Base-by-base conservation (phyloP, 92 coral and sea anemone genomes). In the Montipora capitata region DNA sequence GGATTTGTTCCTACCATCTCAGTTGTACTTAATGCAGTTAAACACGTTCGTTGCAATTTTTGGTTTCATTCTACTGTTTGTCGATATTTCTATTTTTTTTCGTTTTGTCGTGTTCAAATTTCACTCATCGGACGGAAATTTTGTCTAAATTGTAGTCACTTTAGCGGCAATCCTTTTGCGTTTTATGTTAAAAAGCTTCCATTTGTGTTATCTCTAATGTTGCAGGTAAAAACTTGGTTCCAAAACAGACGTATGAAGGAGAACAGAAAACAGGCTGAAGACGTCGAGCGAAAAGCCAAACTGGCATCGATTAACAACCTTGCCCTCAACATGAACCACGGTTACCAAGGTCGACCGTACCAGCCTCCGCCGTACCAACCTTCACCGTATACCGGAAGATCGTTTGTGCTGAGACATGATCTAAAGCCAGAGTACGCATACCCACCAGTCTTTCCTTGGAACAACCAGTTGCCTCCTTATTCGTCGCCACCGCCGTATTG, bases 201-300 rank as follows among this genome's bases (percentile, higher is more conserved):
- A 18, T 38, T 54, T 54, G 14, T 54, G 59, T 3, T 12, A 10
- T 54, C 51, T 5, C 16, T 54, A 9, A 9, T 54, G 59, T 54
- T 54, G 12, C 76, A 87, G 81, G 84, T 88, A 10, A 88, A 88
- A 38, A 82, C 80, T 45, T 88, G 92, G 92, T 88, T 88, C 89
- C 89, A 88, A 68, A 88, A 88, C 78, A 88, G 92, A 49, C 83
- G 92, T n/a, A 88, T 88, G 88, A 88, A 88, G 57, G 75, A 65
- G 16, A 88, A 88, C 66, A 75, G 84, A n/a, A 88, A 88, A 39
- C 92, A 77, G 11, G 83, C 88, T 1, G 92, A 88, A 14, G 83
- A 81, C 43, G 71, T 77, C 59, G 89, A 81, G 42, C 49, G 80
- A 27, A 61, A 49, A 59, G 80, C 70, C 41, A 88, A 88, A 58